Evolutionary conservation across 2,113 vertebrate genomes (phyloP).

Genomic region (Pontoporia blainvillei): DNA sequence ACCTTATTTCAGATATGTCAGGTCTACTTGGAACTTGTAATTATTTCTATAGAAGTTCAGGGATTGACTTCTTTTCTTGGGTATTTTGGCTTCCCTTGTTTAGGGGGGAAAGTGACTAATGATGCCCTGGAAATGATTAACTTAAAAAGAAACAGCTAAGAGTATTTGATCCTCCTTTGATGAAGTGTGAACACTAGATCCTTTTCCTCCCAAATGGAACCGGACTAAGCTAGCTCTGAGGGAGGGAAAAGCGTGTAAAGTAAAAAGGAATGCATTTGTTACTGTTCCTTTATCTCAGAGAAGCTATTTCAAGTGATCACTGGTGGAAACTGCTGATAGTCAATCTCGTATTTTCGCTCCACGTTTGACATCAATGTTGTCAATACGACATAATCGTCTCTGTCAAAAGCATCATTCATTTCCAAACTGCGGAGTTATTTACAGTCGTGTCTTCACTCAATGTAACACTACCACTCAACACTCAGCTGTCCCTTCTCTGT

Average conservation of each 20-base stretch:
- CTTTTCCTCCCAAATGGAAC: slow-evolving; percentile 60
- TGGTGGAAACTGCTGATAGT: slow-evolving; percentile 66
- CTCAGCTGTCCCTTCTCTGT: slow-evolving; percentile 73
- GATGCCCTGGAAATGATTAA: slow-evolving; percentile 77
- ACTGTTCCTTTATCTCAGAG: slow-evolving; percentile 56
- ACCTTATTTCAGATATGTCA: slow-evolving; percentile 44
- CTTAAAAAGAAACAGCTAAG: slow-evolving; percentile 72
- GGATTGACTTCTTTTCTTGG: slow-evolving; percentile 63
- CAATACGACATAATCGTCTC: slow-evolving; percentile 63
- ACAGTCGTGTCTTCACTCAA: slow-evolving; percentile 67
- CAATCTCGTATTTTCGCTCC: slow-evolving; percentile 64
- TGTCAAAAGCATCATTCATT: slow-evolving; percentile 74
- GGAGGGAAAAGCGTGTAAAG: neutral
- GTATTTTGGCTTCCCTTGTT: slow-evolving; percentile 55
- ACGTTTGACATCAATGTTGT: slow-evolving; percentile 67
- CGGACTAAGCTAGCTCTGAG: slow-evolving; percentile 51
- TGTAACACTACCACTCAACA: slow-evolving; percentile 53
- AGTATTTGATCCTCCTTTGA: slow-evolving; percentile 78
- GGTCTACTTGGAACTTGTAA: slow-evolving; percentile 39
- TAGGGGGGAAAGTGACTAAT: slow-evolving; percentile 63
- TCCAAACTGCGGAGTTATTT: slow-evolving; percentile 62
- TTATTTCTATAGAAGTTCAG: slow-evolving; percentile 51
- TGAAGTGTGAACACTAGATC: slow-evolving; percentile 76
- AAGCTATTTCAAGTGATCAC: slow-evolving; percentile 64
- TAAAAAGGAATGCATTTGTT: neutral